These are phyloP conservation scores for Cecropterus lyciades DNA, from an alignment of 1,140 invertebrate species.

Conservation along the genomic window DNA sequence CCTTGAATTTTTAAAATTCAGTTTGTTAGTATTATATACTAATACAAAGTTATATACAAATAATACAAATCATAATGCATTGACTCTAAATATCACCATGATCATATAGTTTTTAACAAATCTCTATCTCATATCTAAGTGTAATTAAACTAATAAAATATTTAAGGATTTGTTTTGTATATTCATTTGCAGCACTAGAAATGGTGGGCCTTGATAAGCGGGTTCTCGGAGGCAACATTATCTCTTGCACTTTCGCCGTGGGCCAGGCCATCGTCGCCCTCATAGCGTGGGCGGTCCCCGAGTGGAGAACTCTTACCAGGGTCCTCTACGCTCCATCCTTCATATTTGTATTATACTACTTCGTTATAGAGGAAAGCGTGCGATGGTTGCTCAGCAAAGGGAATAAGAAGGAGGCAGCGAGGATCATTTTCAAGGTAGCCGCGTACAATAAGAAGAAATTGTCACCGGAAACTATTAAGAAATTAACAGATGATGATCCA, in stretches of 20 bases:
- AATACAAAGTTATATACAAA: no score
- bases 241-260: constrained; percentile 89
- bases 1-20: no score
- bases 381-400: constrained; percentile 86
- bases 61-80: no score
- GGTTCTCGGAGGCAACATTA: constrained; percentile 89
- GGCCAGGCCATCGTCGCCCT: constrained; percentile 89
- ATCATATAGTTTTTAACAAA: no score
- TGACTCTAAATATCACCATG: no score
- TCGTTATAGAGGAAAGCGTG: constrained; percentile 87
- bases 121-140: no score
- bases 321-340: constrained; percentile 88
- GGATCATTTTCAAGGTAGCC: constrained; percentile 86
- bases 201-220: constrained; percentile 89
- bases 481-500: constrained; percentile 55
- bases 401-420: constrained; percentile 86
- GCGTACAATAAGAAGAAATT: constrained; percentile 85
- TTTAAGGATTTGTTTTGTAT: no score
- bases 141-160: no score
- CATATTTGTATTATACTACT: constrained; percentile 86
- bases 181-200: constrained; percentile 88
- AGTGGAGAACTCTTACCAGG: constrained; percentile 90
- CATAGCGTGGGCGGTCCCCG: constrained; percentile 87
- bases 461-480: constrained; percentile 58
- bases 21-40: no score